Base-by-base conservation (phyloP, 2,797 vertebrate genomes). In the Prunella strophiata region DNA sequence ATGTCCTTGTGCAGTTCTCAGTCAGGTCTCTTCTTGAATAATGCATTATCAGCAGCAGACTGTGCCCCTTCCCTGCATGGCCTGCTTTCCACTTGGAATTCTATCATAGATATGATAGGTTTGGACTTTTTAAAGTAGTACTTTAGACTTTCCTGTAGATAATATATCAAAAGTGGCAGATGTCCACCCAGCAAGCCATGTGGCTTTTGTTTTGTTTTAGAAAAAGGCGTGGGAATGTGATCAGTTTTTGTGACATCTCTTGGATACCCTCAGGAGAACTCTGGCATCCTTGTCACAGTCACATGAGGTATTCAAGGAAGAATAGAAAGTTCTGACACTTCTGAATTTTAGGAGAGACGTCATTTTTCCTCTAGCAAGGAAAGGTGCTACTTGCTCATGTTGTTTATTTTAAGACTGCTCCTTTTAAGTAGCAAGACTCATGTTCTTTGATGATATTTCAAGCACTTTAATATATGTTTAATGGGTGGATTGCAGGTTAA, bases 201-300 rank as follows among this genome's bases (percentile, higher is more conserved):
- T 85, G 78, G 81, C 88, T 82, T 89, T 85, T 89, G 76, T 55
- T 92, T 89, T 67, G 74, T 70, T 90, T 88, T 63, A 76, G 52
- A 73, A 75, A 82, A 67, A 66, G 48, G 68, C n/a, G 47, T 84
- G 58, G 59, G 65, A 81, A 76, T 27, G n/a, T 21, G 54, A 51
- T 62, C 59, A 47, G 6, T 80, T 94, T 85, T 58, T 66, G 42
- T 76, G 80, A 40, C 72, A 74, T 84, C 25, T 62, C 74, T 84
- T 67, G 66, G 48, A 61, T 93, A 25, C 66, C 72, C 51, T 88
- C 52, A 50, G 79, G 65, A 72, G 72, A 29, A 43, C 61, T 86
- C 59, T 84, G 85, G 65, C 76, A 59, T 71, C 42, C 55, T 66
- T 75, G n/a, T 81, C 52, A 75, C 66, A 79, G 52, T 85, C 61